Conservation (phyloP, 1,140 invertebrate species). For the Cotesia vestalis region DNA sequence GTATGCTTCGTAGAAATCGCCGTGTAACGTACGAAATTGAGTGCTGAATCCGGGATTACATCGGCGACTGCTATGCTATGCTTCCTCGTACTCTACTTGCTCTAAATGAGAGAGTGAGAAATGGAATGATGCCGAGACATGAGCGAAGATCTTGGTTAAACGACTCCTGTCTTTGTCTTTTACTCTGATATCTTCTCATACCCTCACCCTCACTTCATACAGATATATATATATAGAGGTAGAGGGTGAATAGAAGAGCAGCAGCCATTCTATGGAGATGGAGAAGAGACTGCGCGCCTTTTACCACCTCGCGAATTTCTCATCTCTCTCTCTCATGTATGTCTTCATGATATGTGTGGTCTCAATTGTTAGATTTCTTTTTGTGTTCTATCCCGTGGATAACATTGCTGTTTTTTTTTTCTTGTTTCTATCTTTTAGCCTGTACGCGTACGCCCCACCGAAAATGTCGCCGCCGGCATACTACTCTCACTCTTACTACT, state of each 20-base stretch:
- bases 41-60: conserved; percentile 66
- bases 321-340: conserved; percentile 18
- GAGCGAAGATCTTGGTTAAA: too few relatives aligned
- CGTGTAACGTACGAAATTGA: conserved; percentile 66
- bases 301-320: conserved; percentile 36
- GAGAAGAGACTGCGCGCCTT: conserved; percentile 29
- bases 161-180: neutral
- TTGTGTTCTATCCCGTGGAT: neutral
- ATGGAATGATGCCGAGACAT: neutral
- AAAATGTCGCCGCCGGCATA: neutral
- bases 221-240: neutral
- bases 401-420: neutral
- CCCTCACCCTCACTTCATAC: neutral
- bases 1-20: conserved; percentile 51
- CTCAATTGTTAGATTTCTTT: neutral
- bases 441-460: neutral
- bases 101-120: neutral
- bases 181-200: conserved; percentile 4
- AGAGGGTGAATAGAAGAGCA: too few relatives aligned
- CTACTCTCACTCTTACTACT: too few relatives aligned
- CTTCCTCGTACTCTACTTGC: neutral
- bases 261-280: conserved; percentile 19
- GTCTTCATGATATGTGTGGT: neutral
- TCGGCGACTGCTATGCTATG: conserved; percentile 20
- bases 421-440: conserved; percentile 14